A percentile compares a stretch with the other conserved stretches of the same genome.
phyloP scores from a whole-genome alignment of 2,113 vertebrate species.

The Amazona vittata region DNA sequence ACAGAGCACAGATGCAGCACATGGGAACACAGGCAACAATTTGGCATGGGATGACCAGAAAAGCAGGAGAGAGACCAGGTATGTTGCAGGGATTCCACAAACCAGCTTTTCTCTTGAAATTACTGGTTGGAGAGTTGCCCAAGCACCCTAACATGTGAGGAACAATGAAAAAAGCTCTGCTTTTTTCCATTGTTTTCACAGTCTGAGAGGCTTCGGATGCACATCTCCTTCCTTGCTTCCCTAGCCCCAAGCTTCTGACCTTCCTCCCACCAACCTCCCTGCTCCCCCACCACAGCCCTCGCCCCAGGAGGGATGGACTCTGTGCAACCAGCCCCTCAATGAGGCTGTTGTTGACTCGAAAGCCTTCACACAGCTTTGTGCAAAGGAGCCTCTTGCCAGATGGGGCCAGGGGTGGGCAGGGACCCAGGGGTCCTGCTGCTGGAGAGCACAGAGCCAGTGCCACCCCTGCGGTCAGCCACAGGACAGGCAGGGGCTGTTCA shows the following conservation, averaged over 20 bases:
- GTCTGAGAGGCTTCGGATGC: background rate
- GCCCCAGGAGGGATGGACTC: background rate
- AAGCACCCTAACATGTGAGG: background rate
- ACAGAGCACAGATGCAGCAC: fast-evolving
- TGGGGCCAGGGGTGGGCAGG: fast-evolving
- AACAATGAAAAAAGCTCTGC: background rate
- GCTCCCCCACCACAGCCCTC: background rate
- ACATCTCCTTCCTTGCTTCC: slow-evolving; percentile 3
- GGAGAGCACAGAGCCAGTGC: background rate
- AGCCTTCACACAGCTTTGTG: background rate
- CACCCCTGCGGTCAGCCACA: fast-evolving
- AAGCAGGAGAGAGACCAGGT: background rate
- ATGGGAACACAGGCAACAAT: fast-evolving
- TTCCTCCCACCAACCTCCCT: background rate
- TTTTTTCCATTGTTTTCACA: background rate
- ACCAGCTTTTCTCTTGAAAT: background rate
- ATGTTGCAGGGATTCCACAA: background rate
- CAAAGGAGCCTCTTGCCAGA: background rate
- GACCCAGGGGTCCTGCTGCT: background rate
- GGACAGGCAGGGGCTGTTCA: background rate
- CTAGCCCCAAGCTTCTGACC: background rate
- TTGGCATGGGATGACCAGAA: background rate
- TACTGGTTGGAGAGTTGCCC: background rate
- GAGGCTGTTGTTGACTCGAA: background rate
- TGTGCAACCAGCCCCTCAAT: background rate